Percentiles rank a stretch among this genome's conserved stretches.
Conservation (phyloP, 1,140 invertebrate species). For the Papilio aristodemus region DNA sequence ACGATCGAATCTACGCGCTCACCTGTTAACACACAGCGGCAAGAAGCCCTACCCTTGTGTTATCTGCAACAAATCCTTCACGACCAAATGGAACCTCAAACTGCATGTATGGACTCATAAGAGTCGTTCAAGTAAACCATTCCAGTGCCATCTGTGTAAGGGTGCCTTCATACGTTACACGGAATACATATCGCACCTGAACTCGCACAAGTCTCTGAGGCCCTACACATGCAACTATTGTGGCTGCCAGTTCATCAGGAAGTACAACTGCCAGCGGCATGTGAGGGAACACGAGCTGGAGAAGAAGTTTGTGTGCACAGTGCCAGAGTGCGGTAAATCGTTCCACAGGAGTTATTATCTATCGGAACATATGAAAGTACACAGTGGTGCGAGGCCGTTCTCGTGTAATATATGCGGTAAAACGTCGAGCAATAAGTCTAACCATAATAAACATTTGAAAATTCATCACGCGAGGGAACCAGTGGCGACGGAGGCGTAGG, state of each 20-base stretch:
- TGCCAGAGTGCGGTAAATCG: constrained; percentile 88
- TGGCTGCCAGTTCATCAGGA: constrained; percentile 95
- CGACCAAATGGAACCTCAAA: constrained; percentile 93
- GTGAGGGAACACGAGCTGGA: constrained; percentile 93
- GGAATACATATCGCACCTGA: constrained; percentile 91
- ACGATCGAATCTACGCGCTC: constrained; percentile 88
- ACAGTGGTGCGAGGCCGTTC: constrained; percentile 91
- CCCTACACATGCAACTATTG: constrained; percentile 96
- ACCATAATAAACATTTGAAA: constrained; percentile 93
- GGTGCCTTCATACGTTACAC: constrained; percentile 89
- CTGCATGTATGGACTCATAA: constrained; percentile 95
- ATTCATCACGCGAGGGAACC: constrained; percentile 93
- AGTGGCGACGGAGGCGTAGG: constrained; percentile 90
- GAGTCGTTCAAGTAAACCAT: constrained; percentile 89
- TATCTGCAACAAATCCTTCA: constrained; percentile 91
- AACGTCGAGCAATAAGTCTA: constrained; percentile 91
- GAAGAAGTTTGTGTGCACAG: constrained; percentile 93
- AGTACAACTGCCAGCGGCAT: constrained; percentile 95
- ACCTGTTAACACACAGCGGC: constrained; percentile 89
- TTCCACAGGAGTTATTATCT: constrained; percentile 94
- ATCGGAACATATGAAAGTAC: constrained; percentile 91
- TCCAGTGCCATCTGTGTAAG: constrained; percentile 91
- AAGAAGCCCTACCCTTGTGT: constrained; percentile 88
- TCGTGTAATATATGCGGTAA: constrained; percentile 93
- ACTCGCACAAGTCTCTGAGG: constrained; percentile 88